Conservation (phyloP, 1,140 invertebrate genomes). For the Maconellicoccus hirsutus region DNA sequence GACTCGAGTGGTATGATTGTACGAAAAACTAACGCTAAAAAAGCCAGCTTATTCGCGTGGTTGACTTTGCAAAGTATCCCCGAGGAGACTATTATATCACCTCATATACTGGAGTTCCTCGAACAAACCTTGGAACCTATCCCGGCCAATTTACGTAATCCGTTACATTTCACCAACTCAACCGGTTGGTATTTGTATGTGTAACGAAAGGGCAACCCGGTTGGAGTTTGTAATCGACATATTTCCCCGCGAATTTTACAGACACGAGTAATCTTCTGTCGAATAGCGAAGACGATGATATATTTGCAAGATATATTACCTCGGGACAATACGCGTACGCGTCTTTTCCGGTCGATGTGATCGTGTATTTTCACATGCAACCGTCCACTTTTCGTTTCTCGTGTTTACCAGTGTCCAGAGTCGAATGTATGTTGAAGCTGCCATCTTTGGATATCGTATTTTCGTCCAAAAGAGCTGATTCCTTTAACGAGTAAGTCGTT, state of each 20-base stretch:
- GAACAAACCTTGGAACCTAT: constrained; percentile 91
- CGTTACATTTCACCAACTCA: neutral
- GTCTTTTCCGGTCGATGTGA: constrained; percentile 95
- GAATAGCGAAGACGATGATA: constrained; percentile 34
- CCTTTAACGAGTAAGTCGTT: constrained; percentile 26
- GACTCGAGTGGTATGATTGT: constrained; percentile 28
- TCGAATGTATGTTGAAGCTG: constrained; percentile 91
- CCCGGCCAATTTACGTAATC: constrained; percentile 37
- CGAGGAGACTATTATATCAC: constrained; percentile 89
- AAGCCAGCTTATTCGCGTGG: constrained; percentile 89
- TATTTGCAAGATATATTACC: constrained; percentile 37
- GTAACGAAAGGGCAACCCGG: too few relatives aligned
- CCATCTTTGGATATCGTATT: constrained; percentile 76
- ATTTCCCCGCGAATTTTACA: neutral
- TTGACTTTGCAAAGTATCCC: constrained; percentile 90
- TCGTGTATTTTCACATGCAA: constrained; percentile 97
- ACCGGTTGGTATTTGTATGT: neutral
- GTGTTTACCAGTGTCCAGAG: constrained; percentile 85
- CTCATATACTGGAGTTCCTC: constrained; percentile 85
- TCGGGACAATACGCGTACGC: constrained; percentile 72
- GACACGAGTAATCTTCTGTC: neutral
- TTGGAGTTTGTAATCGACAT: too few relatives aligned
- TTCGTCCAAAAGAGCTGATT: constrained; percentile 75
- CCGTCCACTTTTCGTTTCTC: constrained; percentile 92
- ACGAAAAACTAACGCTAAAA: constrained; percentile 48